These are phyloP conservation scores for Anarhynchus alexandrinus DNA, from an alignment of 2,113 vertebrate genomes.

Conservation along the genomic window DNA sequence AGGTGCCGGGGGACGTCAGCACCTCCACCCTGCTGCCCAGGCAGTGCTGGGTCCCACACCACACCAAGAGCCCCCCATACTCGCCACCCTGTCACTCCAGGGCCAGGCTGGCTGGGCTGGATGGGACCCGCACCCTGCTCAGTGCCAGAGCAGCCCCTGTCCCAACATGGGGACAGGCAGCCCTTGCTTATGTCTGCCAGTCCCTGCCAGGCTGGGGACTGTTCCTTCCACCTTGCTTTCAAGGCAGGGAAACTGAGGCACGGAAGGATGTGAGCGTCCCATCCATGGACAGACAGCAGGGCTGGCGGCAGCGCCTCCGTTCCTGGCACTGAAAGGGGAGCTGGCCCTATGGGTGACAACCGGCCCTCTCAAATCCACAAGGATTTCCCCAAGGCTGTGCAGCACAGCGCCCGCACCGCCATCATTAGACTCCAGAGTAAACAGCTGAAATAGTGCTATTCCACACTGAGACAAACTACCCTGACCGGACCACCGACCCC, in stretches of 20 bases:
- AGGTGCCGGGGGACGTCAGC: background rate
- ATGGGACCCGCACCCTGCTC: background rate
- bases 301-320: background rate
- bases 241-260: slow-evolving; percentile 27
- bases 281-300: rapidly evolving
- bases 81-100: background rate
- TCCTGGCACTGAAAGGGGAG: background rate
- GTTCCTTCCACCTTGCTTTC: background rate
- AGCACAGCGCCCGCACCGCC: background rate
- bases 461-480: background rate
- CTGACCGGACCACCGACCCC: background rate
- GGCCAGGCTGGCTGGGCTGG: background rate
- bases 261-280: background rate
- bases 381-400: background rate
- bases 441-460: background rate
- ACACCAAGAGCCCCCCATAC: rapidly evolving
- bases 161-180: rapidly evolving
- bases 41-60: background rate
- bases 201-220: background rate
- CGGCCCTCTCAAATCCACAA: background rate
- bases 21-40: background rate
- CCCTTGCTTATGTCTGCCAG: rapidly evolving
- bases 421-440: background rate
- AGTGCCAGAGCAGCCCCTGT: background rate
- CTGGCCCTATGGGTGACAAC: background rate